These are phyloP conservation scores for Charina bottae DNA, from an alignment of 2,113 vertebrate species.

Conservation along the genomic window DNA sequence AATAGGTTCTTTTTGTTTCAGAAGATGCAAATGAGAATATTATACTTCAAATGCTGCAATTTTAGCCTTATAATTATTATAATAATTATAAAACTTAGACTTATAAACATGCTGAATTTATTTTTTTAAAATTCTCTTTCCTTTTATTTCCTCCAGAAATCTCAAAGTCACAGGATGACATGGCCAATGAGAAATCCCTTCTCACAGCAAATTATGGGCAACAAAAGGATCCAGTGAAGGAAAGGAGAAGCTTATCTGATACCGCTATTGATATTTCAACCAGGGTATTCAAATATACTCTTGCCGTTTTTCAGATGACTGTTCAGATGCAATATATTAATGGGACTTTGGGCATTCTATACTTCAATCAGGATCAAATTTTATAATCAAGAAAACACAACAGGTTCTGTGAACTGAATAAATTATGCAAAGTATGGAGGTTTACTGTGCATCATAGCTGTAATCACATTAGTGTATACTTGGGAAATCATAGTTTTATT, in stretches of 20 bases:
- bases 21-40: constrained; percentile 24
- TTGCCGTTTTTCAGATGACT: constrained; percentile 7
- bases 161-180: constrained; percentile 89
- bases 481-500: background rate
- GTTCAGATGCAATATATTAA: background rate
- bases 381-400: background rate
- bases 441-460: background rate
- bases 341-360: background rate
- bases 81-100: constrained; percentile 29
- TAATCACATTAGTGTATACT: background rate
- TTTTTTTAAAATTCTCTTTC: constrained; percentile 20
- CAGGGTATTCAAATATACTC: constrained; percentile 64
- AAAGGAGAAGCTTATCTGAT: constrained; percentile 87
- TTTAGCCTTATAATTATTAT: constrained; percentile 11
- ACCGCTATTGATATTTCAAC: constrained; percentile 80
- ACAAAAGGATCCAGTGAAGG: constrained; percentile 45
- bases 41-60: background rate
- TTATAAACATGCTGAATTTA: background rate
- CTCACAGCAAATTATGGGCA: constrained; percentile 66
- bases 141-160: constrained; percentile 77
- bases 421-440: background rate
- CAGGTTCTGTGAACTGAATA: background rate
- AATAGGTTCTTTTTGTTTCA: constrained; percentile 15
- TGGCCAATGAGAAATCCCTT: constrained; percentile 74
- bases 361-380: background rate